These are phyloP conservation scores for Orthonychiurus folsomi DNA, from an alignment of 2,888 invertebrate species.

Conservation along the genomic window DNA sequence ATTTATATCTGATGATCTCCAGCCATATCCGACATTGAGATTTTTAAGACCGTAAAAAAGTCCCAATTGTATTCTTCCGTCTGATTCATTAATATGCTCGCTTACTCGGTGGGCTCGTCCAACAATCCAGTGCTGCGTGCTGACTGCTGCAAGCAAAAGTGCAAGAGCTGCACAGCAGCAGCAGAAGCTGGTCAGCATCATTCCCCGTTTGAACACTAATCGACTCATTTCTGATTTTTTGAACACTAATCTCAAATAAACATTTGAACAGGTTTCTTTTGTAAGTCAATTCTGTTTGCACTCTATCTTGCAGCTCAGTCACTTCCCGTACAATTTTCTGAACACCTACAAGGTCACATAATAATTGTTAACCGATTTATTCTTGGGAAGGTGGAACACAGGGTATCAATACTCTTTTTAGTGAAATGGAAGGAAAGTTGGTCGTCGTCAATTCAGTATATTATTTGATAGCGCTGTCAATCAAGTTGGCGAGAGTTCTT, in stretches of 20 bases:
- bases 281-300: too few species aligned
- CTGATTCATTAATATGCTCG: constrained; percentile 56
- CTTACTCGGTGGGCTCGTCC: constrained; percentile 9
- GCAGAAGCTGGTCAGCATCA: constrained; percentile 73
- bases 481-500: too few species aligned
- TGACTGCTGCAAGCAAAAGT: constrained; percentile 67
- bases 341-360: too few species aligned
- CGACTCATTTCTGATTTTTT: constrained; percentile 31
- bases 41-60: constrained; percentile 77
- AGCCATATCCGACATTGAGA: constrained; percentile 71
- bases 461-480: too few species aligned
- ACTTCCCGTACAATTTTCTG: too few species aligned
- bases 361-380: too few species aligned
- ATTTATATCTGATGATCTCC: constrained; percentile 64
- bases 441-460: too few species aligned
- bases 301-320: too few species aligned
- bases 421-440: too few species aligned
- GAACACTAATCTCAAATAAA: background rate
- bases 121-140: constrained; percentile 61
- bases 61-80: constrained; percentile 72
- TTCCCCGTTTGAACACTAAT: constrained; percentile 56
- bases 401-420: too few species aligned
- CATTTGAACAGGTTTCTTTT: too few species aligned
- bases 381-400: too few species aligned
- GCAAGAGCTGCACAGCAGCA: constrained; percentile 68